These are phyloP conservation scores for Myotis findleyi DNA, from an alignment of 2,797 vertebrate genomes.

Conservation along the genomic window DNA sequence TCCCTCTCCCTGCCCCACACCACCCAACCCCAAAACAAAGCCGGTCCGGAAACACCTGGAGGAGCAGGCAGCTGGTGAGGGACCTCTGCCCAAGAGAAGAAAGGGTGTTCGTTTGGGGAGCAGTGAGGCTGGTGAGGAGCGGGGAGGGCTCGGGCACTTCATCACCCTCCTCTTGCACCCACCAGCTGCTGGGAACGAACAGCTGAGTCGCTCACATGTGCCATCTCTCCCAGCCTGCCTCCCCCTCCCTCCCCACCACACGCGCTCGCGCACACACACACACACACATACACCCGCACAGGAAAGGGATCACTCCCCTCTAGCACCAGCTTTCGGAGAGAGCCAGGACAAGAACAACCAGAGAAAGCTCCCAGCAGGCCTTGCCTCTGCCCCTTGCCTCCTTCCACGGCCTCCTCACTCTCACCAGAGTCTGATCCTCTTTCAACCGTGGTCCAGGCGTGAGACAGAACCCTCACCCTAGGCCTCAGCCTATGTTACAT, in stretches of 20 bases:
- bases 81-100: slow-evolving; percentile 35
- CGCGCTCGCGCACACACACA: no score
- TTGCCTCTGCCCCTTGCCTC: background rate
- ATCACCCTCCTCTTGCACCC: slow-evolving; percentile 52
- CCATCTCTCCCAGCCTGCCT: no score
- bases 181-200: slow-evolving; percentile 72
- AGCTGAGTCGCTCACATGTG: slow-evolving; percentile 54
- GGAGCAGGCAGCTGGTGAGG: slow-evolving; percentile 56
- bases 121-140: background rate
- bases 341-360: background rate
- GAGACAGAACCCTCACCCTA: background rate
- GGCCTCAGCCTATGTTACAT: background rate
- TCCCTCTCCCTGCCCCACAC: background rate
- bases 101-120: slow-evolving; percentile 18
- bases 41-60: slow-evolving; percentile 87
- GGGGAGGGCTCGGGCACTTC: background rate
- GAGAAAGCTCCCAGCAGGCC: background rate
- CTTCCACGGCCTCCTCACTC: background rate
- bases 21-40: slow-evolving; percentile 61
- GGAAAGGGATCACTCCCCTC: background rate
- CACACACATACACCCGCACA: no score
- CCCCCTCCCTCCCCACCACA: no score
- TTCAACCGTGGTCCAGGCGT: background rate
- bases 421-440: background rate
- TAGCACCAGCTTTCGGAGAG: background rate